phyloP scores from a whole-genome alignment of 2,113 vertebrate species.

The Camelus bactrianus region DNA sequence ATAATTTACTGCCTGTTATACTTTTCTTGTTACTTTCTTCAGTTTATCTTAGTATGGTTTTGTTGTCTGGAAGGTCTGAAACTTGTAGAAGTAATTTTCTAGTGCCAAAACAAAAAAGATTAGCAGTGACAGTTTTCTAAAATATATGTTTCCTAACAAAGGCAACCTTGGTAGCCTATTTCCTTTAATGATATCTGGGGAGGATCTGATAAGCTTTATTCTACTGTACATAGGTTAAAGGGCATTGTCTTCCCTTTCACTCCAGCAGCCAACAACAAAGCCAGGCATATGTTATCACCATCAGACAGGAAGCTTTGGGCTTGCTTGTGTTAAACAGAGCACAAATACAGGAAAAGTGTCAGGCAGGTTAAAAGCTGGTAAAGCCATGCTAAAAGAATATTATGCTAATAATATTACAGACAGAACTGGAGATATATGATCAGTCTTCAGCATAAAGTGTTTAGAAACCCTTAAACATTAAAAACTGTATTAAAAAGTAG shows the following conservation, averaged over 20 bases:
- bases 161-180: conserved; percentile 82
- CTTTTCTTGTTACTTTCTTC: conserved; percentile 77
- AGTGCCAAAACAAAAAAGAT: conserved; percentile 82
- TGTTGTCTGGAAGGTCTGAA: conserved; percentile 77
- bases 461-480: neutral
- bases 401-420: conserved; percentile 58
- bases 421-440: neutral
- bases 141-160: conserved; percentile 87
- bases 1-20: conserved; percentile 50
- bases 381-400: conserved; percentile 69
- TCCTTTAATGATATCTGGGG: conserved; percentile 89
- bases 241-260: conserved; percentile 86
- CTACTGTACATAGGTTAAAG: conserved; percentile 86
- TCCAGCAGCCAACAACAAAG: conserved; percentile 84
- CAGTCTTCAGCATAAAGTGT: conserved; percentile 5
- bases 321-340: conserved; percentile 83
- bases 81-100: conserved; percentile 81
- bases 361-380: conserved; percentile 82
- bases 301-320: conserved; percentile 83
- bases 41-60: conserved; percentile 53
- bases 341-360: conserved; percentile 90
- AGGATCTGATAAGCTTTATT: conserved; percentile 90
- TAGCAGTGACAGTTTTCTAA: conserved; percentile 86
- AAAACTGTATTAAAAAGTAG: neutral
- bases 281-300: conserved; percentile 84